These are phyloP conservation scores for Eptatretus burgeri DNA, from an alignment of 2,113 vertebrate species.

Conservation along the genomic window DNA sequence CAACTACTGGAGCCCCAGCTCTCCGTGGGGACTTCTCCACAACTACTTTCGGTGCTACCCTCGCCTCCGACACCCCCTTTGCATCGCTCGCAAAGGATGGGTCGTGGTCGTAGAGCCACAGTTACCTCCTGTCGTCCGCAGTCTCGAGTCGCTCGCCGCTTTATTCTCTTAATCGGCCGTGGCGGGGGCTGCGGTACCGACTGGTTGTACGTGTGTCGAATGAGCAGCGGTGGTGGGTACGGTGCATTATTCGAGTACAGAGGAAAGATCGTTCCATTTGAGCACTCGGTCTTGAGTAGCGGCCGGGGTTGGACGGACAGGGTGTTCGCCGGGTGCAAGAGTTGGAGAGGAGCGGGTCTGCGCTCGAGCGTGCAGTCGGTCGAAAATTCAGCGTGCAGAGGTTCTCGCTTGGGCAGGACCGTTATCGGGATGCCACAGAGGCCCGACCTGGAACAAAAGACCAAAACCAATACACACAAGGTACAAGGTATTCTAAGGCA, in stretches of 20 bases:
- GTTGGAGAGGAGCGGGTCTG: background rate
- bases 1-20: no score
- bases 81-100: conserved; percentile 87
- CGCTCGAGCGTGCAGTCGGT: background rate
- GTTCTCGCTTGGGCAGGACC: conserved; percentile 50
- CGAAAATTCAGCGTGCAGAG: background rate
- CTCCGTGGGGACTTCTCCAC: no score
- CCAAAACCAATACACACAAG: conserved; percentile 3
- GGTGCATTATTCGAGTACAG: conserved; percentile 80
- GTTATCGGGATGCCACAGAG: conserved; percentile 91
- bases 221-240: conserved; percentile 81
- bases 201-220: conserved; percentile 98
- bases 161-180: conserved; percentile 78
- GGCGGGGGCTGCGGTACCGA: conserved; percentile 89
- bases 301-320: background rate
- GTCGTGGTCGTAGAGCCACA: conserved; percentile 33
- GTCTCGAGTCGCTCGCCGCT: conserved; percentile 24
- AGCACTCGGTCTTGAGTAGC: conserved; percentile 3
- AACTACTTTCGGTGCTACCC: background rate
- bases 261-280: conserved; percentile 17
- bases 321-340: conserved; percentile 4
- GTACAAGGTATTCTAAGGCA: no score
- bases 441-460: conserved; percentile 41
- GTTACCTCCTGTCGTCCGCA: background rate
- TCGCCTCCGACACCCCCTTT: background rate